phyloP scores from a whole-genome alignment of 2,888 invertebrate genomes.

The Pinctada fucata region DNA sequence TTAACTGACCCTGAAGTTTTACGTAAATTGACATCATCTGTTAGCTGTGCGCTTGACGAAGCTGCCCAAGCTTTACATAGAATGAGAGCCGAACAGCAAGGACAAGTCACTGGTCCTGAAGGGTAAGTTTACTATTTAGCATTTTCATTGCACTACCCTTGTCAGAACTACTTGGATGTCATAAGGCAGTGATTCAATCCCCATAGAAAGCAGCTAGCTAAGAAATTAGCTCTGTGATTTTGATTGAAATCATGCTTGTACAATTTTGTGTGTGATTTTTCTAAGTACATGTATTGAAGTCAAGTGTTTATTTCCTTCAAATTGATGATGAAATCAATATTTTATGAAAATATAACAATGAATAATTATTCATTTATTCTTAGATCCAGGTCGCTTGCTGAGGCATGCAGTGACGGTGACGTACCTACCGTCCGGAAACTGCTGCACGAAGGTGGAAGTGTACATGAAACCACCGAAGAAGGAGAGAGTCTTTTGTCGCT shows the following conservation, averaged over 20 bases:
- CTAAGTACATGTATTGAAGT: too few relatives aligned
- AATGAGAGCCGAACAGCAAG: constrained; percentile 91
- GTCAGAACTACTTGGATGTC: too few relatives aligned
- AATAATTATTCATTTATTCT: constrained; percentile 9
- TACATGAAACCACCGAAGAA: constrained; percentile 97
- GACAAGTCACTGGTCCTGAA: constrained; percentile 78
- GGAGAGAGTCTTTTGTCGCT: constrained; percentile 96
- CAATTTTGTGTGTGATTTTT: too few relatives aligned
- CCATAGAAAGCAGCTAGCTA: too few relatives aligned
- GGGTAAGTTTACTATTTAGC: constrained; percentile 29
- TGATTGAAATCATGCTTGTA: too few relatives aligned
- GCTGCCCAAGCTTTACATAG: constrained; percentile 96
- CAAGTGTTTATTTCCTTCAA: too few relatives aligned
- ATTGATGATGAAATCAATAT: too few relatives aligned
- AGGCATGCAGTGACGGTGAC: constrained; percentile 96
- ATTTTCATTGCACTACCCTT: neutral
- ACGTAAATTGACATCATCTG: constrained; percentile 90
- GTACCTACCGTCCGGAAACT: constrained; percentile 94
- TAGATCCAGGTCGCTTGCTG: constrained; percentile 84
- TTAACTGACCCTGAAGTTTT: constrained; percentile 93
- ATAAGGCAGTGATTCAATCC: too few relatives aligned
- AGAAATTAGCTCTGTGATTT: too few relatives aligned
- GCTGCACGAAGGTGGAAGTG: constrained; percentile 93
- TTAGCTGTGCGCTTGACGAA: constrained; percentile 96
- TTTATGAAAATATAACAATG: too few relatives aligned